phyloP scores from a whole-genome alignment of 2,113 vertebrate genomes.

The Gymnogyps californianus region DNA sequence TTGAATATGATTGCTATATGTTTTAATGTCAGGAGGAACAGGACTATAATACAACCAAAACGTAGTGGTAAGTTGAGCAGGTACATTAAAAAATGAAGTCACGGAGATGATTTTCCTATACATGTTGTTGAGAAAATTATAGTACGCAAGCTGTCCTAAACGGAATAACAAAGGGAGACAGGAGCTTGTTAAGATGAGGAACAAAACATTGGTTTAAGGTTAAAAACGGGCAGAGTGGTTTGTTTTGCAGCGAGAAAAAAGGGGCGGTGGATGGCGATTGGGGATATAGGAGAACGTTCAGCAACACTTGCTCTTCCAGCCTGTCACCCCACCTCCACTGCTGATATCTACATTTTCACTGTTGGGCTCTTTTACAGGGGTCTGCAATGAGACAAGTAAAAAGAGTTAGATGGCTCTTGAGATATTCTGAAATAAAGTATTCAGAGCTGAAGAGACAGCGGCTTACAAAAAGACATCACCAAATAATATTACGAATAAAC shows the following conservation, averaged over 20 bases:
- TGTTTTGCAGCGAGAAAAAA: constrained; percentile 83
- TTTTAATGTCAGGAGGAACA: constrained; percentile 73
- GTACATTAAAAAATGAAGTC: constrained; percentile 80
- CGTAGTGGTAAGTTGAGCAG: constrained; percentile 75
- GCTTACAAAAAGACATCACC: fast-evolving
- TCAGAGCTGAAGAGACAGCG: fast-evolving
- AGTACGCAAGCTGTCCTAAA: constrained; percentile 82
- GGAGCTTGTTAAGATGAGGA: constrained; percentile 73
- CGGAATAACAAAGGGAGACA: constrained; percentile 71
- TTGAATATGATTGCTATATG: constrained; percentile 68
- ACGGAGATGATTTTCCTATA: constrained; percentile 87
- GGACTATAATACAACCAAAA: constrained; percentile 82
- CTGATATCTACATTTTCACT: constrained; percentile 99
- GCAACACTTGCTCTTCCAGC: constrained; percentile 99
- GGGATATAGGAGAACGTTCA: constrained; percentile 76
- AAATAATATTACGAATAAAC: fast-evolving
- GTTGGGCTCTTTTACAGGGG: constrained; percentile 99
- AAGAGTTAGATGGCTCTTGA: not conserved
- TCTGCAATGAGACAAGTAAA: constrained; percentile 78
- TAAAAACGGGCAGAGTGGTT: constrained; percentile 85
- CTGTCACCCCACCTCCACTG: constrained; percentile 91
- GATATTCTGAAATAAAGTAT: fast-evolving
- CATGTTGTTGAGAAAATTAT: constrained; percentile 79
- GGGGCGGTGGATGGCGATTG: constrained; percentile 71
- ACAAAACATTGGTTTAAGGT: constrained; percentile 71